Base-by-base conservation (phyloP, 2,888 invertebrate species). In the Catocala nupta region DNA sequence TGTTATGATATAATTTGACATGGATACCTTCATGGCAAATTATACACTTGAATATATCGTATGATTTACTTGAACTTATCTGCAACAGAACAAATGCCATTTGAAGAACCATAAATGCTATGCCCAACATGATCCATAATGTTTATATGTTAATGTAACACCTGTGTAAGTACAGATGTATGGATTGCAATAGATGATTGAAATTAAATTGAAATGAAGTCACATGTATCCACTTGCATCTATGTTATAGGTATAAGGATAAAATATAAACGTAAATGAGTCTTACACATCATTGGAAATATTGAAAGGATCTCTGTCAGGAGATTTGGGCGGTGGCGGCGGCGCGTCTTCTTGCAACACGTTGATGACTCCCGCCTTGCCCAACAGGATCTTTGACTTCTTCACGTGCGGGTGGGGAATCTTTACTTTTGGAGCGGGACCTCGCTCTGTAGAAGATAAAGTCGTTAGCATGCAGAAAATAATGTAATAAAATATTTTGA, bases 331-430 rank as follows among this genome's bases (percentile, higher is more conserved):
- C 1, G 98, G 97, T 0, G 98, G 98, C 0, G 98, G 98, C 0
- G 98, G 98, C 0, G 98, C 97, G 80, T 98, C 98, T 83, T 98
- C 98, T 80, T 99, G 99, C 36, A 98, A 89, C 0, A 99, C 99
- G 84, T 99, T 99, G 74, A 99, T 98, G 0, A 99, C 98, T 1
- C 99, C 99, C 5, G 99, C 99, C 90, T 99, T 99, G 7, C 99
- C 98, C 16, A 99, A 92, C 50, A 99, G 89, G 67, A 99, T 96
- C 92, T 98, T 98, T 0, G 98, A 98, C 87, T 98, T 98, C 86
- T 98, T 98, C 0, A 98, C 98, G 87, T 98, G 98, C 0, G 98
- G 98, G 89, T 98, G 98, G 0, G 98, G 98, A 67, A 98, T 98
- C 94, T 98, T 98, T 0, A 98, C 98, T 91, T 98, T 97, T 0